These are phyloP conservation scores for Leptogaster cylindrica DNA, from an alignment of 2,888 invertebrate genomes.

Conservation along the genomic window DNA sequence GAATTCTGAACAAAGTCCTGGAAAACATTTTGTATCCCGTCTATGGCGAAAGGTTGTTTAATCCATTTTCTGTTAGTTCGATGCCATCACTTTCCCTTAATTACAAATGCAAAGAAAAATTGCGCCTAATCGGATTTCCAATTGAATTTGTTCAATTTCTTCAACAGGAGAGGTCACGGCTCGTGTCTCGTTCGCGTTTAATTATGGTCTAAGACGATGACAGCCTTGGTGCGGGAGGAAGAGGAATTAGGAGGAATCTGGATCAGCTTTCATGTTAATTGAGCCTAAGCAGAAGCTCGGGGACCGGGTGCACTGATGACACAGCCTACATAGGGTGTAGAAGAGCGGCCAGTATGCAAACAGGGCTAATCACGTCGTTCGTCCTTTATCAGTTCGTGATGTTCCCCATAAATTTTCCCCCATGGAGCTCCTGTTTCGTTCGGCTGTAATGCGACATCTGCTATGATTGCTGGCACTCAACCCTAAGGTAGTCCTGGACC, in stretches of 20 bases:
- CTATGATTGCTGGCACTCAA: conserved; percentile 33
- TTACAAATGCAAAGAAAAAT: conserved; percentile 23
- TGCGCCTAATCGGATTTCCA: conserved; percentile 29
- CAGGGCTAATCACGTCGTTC: conserved; percentile 16
- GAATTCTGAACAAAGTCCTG: no score
- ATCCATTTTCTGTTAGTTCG: conserved; percentile 24
- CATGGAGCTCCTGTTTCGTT: neutral
- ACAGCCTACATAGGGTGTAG: neutral
- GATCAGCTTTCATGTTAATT: conserved; percentile 24
- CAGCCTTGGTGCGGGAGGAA: conserved; percentile 13
- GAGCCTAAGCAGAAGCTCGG: neutral
- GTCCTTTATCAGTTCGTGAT: neutral
- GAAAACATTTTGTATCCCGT: no score
- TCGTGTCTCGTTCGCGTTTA: conserved; percentile 19
- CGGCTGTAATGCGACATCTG: conserved; percentile 17
- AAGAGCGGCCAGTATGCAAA: conserved; percentile 11
- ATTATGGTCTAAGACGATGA: conserved; percentile 23
- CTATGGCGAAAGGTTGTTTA: conserved; percentile 3
- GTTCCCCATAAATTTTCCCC: conserved; percentile 1
- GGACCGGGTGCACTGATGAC: neutral
- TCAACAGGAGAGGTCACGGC: neutral
- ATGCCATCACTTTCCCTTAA: conserved; percentile 17
- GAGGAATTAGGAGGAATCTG: neutral
- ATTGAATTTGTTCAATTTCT: conserved; percentile 30
- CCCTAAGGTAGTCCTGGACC: conserved; percentile 7